phyloP scores from a whole-genome alignment of 2,888 invertebrate genomes.

The Choreutis nemorana region DNA sequence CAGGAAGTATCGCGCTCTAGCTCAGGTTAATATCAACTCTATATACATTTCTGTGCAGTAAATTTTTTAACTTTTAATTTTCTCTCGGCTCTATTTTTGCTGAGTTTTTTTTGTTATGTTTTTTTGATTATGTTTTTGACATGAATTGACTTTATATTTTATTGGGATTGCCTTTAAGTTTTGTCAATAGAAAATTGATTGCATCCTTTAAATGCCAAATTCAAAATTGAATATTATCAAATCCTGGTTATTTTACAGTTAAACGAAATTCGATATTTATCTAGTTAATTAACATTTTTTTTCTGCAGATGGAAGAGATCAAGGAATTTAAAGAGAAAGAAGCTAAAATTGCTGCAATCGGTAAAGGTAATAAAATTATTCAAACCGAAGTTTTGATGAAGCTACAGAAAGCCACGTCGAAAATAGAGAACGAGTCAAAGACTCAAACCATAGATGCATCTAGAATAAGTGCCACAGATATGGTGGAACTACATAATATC shows the following conservation, averaged over 20 bases:
- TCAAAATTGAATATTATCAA: too few species aligned
- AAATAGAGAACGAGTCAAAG: conserved; percentile 20
- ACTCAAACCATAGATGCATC: not conserved
- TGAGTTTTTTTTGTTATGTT: not conserved
- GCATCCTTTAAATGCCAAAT: too few species aligned
- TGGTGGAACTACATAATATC: too few species aligned
- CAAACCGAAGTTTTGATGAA: conserved; percentile 32
- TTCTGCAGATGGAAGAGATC: conserved; percentile 35
- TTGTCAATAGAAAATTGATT: too few species aligned
- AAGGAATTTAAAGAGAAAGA: conserved; percentile 36
- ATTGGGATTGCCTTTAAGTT: too few species aligned
- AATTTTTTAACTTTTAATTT: not conserved
- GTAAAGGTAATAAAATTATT: conserved; percentile 34
- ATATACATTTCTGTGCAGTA: not conserved
- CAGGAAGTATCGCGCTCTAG: conserved; percentile 32
- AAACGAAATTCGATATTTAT: too few species aligned
- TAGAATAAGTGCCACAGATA: too few species aligned
- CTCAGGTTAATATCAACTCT: conserved; percentile 25
- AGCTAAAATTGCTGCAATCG: conserved; percentile 36
- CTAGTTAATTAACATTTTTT: too few species aligned
- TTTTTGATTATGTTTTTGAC: not conserved
- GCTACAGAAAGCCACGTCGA: conserved; percentile 24
- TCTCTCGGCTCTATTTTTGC: not conserved
- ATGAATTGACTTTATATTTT: not conserved
- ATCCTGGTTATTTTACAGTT: too few species aligned